These are phyloP conservation scores for Phenacoccus solenopsis DNA, from an alignment of 1,140 invertebrate species.

Conservation along the genomic window DNA sequence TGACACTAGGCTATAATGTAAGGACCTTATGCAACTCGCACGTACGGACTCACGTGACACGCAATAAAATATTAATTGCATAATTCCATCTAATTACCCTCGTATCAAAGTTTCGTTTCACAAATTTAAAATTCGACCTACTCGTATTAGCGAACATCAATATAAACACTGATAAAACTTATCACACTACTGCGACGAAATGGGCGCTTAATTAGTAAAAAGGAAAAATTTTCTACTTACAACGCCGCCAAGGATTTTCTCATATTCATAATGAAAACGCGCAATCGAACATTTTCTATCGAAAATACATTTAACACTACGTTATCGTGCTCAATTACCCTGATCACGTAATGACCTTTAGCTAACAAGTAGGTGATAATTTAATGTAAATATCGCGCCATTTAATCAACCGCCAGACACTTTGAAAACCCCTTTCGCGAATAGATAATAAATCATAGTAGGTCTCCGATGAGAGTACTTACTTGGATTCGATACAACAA, in stretches of 20 bases:
- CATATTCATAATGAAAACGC: neutral
- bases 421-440: too few species aligned
- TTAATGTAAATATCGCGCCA: too few species aligned
- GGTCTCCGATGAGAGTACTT: neutral
- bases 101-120: too few species aligned
- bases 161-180: neutral
- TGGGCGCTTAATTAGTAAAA: neutral
- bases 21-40: too few species aligned
- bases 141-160: too few species aligned
- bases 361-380: neutral
- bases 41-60: too few species aligned
- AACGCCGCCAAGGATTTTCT: neutral
- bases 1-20: too few species aligned
- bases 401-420: too few species aligned
- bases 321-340: neutral
- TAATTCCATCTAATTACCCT: too few species aligned
- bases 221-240: neutral
- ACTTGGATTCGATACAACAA: neutral
- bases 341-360: neutral
- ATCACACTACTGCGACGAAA: too few species aligned
- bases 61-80: too few species aligned
- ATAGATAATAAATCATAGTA: neutral
- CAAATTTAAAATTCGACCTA: too few species aligned
- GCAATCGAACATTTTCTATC: neutral
- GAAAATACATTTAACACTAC: neutral